These are phyloP conservation scores for Synanthedon andrenaeformis DNA, from an alignment of 2,888 invertebrate species.

Conservation along the genomic window DNA sequence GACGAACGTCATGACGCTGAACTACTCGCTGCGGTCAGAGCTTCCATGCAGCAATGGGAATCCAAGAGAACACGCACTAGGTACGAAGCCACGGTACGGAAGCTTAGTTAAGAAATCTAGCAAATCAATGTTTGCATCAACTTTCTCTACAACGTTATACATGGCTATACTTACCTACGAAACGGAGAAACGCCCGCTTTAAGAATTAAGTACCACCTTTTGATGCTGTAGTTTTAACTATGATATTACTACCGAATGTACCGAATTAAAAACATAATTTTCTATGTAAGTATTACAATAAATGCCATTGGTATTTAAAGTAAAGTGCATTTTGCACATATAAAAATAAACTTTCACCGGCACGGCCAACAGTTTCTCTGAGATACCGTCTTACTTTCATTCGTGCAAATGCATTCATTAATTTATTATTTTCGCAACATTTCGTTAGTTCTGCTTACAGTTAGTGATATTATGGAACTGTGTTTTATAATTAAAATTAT, in stretches of 20 bases:
- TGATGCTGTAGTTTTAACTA: too few relatives aligned
- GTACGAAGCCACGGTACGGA: conserved; percentile 21
- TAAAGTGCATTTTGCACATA: not conserved
- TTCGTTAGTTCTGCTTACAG: conserved; percentile 12
- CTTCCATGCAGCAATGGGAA: conserved; percentile 81
- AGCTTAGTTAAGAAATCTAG: conserved; percentile 8
- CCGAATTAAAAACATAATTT: too few relatives aligned
- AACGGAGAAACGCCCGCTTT: too few relatives aligned
- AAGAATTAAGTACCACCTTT: too few relatives aligned
- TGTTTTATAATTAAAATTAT: not conserved
- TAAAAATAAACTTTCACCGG: conserved; percentile 26
- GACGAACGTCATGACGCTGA: conserved; percentile 80
- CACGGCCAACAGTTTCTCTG: conserved; percentile 15
- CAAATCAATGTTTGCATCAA: conserved; percentile 9
- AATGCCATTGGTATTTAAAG: not conserved
- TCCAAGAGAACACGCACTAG: conserved; percentile 65
- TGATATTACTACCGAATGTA: too few relatives aligned
- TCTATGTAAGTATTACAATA: too few relatives aligned
- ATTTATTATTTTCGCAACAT: conserved; percentile 31
- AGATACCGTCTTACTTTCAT: conserved; percentile 18
- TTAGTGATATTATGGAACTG: conserved; percentile 8
- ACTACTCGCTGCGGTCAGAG: conserved; percentile 78
- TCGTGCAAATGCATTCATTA: conserved; percentile 34
- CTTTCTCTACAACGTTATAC: conserved; percentile 2
- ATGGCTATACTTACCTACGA: too few relatives aligned